Conservation (phyloP, 2,888 invertebrate species). For the Sepiola atlantica region DNA sequence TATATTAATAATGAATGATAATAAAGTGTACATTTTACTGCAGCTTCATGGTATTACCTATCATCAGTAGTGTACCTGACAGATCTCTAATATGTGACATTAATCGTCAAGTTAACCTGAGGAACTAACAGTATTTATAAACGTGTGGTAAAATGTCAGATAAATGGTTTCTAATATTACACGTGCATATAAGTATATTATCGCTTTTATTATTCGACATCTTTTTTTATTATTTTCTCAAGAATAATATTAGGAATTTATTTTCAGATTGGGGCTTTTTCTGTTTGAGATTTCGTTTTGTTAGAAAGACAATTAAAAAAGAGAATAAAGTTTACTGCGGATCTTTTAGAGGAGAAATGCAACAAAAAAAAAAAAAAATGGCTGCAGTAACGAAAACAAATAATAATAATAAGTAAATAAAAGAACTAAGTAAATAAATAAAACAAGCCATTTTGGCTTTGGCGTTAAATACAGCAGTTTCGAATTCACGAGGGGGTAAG, state of each 20-base stretch:
- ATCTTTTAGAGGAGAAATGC: not conserved
- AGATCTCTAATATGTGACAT: too few species aligned
- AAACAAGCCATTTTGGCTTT: not conserved
- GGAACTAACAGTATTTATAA: too few species aligned
- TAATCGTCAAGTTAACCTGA: too few species aligned
- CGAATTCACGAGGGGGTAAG: not conserved
- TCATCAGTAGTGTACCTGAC: too few species aligned
- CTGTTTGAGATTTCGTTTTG: not conserved
- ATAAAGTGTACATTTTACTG: too few species aligned
- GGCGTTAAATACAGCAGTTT: constrained; percentile 21
- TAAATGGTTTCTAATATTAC: not conserved
- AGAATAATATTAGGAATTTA: not conserved
- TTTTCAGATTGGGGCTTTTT: not conserved
- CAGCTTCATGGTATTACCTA: too few species aligned
- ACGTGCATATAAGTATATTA: not conserved
- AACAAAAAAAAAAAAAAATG: not conserved
- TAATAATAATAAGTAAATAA: too few species aligned
- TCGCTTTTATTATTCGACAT: not conserved
- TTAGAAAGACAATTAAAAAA: not conserved
- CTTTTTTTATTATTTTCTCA: not conserved
- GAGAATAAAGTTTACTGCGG: too few species aligned
- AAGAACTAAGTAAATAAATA: too few species aligned
- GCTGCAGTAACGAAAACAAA: not conserved
- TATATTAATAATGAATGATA: too few species aligned
- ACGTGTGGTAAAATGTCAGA: not conserved